Conservation (phyloP, 1,140 invertebrate genomes). For the Drosophila azteca region DNA sequence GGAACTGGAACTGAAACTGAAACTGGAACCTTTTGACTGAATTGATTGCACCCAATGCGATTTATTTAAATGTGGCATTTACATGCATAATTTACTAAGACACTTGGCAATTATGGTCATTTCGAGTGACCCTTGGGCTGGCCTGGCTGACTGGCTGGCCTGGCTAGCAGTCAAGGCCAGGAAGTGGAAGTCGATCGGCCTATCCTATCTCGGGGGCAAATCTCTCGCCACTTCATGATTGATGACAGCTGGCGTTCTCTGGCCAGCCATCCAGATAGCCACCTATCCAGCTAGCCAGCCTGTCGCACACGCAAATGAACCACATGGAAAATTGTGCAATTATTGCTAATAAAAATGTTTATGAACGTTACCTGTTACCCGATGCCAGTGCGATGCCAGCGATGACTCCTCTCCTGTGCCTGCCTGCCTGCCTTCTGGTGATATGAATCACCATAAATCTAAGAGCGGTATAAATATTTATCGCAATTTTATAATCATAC, state of each 20-base stretch:
- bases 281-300: conserved; percentile 6
- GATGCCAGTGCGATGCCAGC: conserved; percentile 53
- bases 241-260: conserved; percentile 42
- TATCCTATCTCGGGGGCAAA: conserved; percentile 24
- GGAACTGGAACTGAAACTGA: neutral
- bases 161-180: conserved; percentile 49
- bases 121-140: conserved; percentile 37
- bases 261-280: too few relatives aligned
- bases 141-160: neutral
- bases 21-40: conserved; percentile 36
- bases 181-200: conserved; percentile 20
- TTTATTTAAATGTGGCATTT: conserved; percentile 71
- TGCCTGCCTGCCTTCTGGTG: conserved; percentile 10
- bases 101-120: conserved; percentile 55
- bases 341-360: conserved; percentile 78
- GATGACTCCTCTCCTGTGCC: conserved; percentile 33
- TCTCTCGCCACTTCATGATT: conserved; percentile 32
- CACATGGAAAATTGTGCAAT: conserved; percentile 68
- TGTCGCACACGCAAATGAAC: conserved; percentile 56
- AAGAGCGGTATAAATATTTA: conserved; percentile 79
- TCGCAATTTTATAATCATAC: conserved; percentile 76
- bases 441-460: conserved; percentile 77
- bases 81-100: conserved; percentile 28
- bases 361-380: conserved; percentile 61
- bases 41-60: conserved; percentile 66